These are phyloP conservation scores for Papilio machaon DNA, from an alignment of 1,140 invertebrate genomes.

Conservation along the genomic window DNA sequence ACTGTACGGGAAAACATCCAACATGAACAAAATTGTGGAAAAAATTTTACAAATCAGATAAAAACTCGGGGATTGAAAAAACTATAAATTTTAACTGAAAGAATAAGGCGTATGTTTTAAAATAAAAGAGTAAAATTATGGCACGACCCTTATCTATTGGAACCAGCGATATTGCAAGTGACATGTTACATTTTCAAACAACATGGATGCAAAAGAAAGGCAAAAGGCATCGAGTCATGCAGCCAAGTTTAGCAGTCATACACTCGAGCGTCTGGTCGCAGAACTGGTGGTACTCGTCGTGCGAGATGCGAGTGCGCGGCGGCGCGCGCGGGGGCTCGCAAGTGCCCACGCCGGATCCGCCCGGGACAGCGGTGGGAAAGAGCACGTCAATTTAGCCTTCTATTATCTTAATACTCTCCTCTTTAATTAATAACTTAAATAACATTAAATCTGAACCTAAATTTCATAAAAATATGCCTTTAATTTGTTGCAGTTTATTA, in stretches of 20 bases:
- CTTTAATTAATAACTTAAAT: background rate
- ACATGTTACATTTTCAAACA: background rate
- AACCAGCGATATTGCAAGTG: background rate
- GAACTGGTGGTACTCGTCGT: conserved; percentile 89
- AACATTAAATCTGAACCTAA: background rate
- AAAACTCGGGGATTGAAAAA: no score
- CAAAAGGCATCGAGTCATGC: conserved; percentile 57
- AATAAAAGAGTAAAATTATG: background rate
- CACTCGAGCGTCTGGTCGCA: conserved; percentile 90
- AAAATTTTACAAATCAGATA: no score
- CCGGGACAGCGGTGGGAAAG: conserved; percentile 34
- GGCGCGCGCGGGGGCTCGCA: conserved; percentile 74
- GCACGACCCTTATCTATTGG: background rate
- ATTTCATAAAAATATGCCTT: background rate
- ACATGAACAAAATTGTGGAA: background rate
- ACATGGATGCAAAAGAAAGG: conserved; percentile 2
- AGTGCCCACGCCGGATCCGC: conserved; percentile 41
- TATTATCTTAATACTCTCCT: background rate
- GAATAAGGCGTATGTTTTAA: background rate
- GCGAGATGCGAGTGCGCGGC: conserved; percentile 82
- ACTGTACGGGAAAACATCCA: background rate
- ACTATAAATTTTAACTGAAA: no score
- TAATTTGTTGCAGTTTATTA: background rate
- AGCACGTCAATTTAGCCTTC: conserved; percentile 22
- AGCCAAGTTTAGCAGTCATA: conserved; percentile 76